Percentiles rank a stretch among this genome's conserved stretches.
Conservation (phyloP, 2,113 vertebrate genomes). For the Gnathonemus longibarbis region DNA sequence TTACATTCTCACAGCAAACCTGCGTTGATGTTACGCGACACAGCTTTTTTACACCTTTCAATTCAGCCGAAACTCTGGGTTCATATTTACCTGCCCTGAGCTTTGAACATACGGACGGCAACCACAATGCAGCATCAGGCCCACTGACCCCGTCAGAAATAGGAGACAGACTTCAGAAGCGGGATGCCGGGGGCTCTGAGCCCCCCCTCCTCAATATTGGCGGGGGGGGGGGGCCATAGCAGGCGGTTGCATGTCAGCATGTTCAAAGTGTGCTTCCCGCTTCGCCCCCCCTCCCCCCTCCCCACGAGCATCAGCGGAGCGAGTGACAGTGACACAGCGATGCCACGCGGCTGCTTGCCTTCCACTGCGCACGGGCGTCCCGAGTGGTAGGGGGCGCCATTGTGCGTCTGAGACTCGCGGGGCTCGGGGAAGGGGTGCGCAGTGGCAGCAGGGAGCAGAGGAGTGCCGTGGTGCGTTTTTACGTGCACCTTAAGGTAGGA, state of each 20-base stretch:
- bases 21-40: neutral
- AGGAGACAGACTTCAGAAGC: neutral
- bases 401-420: slow-evolving; percentile 90
- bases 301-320: slow-evolving; percentile 48
- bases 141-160: neutral
- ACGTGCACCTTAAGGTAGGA: slow-evolving; percentile 99
- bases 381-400: slow-evolving; percentile 96
- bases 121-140: neutral
- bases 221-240: neutral
- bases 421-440: slow-evolving; percentile 88
- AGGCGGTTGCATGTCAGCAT: neutral
- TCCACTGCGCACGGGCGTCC: slow-evolving; percentile 98
- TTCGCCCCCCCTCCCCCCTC: neutral
- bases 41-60: neutral
- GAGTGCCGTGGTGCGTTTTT: slow-evolving; percentile 98
- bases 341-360: slow-evolving; percentile 83
- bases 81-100: neutral
- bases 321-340: slow-evolving; percentile 47
- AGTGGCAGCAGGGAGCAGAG: slow-evolving; percentile 72
- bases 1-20: neutral
- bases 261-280: neutral
- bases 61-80: neutral
- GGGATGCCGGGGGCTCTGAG: neutral
- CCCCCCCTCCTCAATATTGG: neutral
- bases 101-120: neutral